Conservation (phyloP, 2,797 vertebrate genomes). For the Lacerta viridis region DNA sequence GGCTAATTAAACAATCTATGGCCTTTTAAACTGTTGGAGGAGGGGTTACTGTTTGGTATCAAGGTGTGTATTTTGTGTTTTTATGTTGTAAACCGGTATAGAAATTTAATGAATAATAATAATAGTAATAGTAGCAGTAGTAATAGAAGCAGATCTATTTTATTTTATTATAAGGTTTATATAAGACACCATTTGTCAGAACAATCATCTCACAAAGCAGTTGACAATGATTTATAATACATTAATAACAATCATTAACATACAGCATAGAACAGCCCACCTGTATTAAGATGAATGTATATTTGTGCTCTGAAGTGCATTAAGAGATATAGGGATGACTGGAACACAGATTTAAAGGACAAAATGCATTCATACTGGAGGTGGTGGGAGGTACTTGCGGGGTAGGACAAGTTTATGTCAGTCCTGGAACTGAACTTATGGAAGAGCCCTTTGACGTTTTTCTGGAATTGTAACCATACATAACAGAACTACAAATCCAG, state of each 20-base stretch:
- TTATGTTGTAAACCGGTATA: too few species aligned
- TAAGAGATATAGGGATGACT: background rate
- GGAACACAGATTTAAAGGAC: background rate
- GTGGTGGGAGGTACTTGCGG: too few species aligned
- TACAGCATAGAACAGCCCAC: background rate
- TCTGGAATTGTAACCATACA: conserved; percentile 1
- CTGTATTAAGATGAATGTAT: background rate
- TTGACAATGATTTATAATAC: too few species aligned
- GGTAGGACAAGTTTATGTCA: background rate
- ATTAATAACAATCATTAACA: too few species aligned
- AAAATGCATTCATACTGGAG: conserved; percentile 13
- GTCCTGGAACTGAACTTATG: background rate
- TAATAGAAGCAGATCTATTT: background rate
- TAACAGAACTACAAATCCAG: background rate
- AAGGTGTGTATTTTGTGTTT: too few species aligned
- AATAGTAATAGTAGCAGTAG: too few species aligned
- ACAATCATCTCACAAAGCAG: too few species aligned
- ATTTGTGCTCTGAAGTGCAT: background rate
- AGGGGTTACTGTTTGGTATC: too few species aligned
- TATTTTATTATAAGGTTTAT: background rate
- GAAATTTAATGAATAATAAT: too few species aligned
- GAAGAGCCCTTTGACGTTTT: background rate
- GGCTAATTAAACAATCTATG: too few species aligned
- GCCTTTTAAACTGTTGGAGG: too few species aligned
- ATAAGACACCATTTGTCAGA: too few species aligned